Evolutionary conservation across 2,113 vertebrate genomes (phyloP).

Genomic region (Bubo blakistoni): DNA sequence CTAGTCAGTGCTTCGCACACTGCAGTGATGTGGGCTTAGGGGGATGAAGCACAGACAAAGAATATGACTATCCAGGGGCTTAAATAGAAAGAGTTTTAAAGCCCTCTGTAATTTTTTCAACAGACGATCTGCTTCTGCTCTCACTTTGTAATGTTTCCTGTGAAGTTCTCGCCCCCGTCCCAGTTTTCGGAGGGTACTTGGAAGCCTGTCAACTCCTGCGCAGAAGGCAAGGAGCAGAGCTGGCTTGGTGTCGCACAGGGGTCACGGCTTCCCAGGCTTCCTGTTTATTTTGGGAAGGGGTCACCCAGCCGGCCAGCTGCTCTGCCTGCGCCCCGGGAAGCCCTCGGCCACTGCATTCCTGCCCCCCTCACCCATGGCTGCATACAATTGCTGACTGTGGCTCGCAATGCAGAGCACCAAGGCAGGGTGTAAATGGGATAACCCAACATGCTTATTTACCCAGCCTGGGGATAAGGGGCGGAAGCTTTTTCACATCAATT

Average conservation of each 20-base stretch:
- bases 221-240: slow-evolving; percentile 38
- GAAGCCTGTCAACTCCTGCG: not conserved
- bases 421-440: slow-evolving; percentile 32
- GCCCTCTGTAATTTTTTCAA: not conserved
- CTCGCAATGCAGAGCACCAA: not conserved
- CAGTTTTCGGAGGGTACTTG: not conserved
- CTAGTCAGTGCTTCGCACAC: not conserved
- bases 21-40: not conserved
- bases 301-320: not conserved
- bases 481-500: slow-evolving; percentile 49
- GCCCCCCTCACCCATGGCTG: not conserved
- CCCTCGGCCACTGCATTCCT: slow-evolving; percentile 23
- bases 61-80: not conserved
- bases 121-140: slow-evolving; percentile 39
- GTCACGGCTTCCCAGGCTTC: slow-evolving; percentile 59
- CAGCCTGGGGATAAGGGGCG: slow-evolving; percentile 31
- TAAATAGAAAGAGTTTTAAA: not conserved
- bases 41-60: not conserved
- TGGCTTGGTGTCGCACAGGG: not conserved
- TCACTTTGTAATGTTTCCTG: slow-evolving; percentile 34
- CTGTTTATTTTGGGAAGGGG: slow-evolving; percentile 70
- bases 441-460: slow-evolving; percentile 41
- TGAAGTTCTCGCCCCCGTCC: not conserved
- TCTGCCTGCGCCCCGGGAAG: slow-evolving; percentile 31
- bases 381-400: slow-evolving; percentile 42